Conservation (phyloP, 2,888 invertebrate species). For the Parnassius orleans region DNA sequence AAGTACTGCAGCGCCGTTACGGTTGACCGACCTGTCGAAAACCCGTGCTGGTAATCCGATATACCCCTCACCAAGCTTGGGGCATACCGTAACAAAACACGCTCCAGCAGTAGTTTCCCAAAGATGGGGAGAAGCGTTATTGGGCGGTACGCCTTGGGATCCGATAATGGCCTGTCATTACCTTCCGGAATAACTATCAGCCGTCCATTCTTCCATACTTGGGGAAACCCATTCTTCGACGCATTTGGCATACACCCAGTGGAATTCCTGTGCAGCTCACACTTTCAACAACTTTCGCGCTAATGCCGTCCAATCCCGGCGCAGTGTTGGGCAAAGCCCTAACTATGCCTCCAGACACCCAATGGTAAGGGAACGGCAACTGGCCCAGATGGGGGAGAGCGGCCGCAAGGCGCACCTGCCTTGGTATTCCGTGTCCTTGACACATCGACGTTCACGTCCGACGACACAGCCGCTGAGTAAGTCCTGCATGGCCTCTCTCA, state of each 20-base stretch:
- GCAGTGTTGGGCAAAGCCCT: conserved; percentile 8
- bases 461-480: too few relatives aligned
- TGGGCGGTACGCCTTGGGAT: neutral
- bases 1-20: neutral
- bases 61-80: neutral
- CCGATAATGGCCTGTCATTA: neutral
- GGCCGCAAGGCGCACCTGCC: too few relatives aligned
- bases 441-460: too few relatives aligned
- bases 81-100: neutral
- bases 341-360: neutral
- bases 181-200: conserved; percentile 29
- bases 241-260: conserved; percentile 1
- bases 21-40: too few relatives aligned
- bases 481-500: too few relatives aligned
- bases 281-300: conserved; percentile 31
- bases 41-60: neutral
- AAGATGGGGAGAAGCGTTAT: neutral
- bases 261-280: conserved; percentile 31
- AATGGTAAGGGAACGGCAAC: too few relatives aligned
- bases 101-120: neutral
- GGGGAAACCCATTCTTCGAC: conserved; percentile 13
- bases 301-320: conserved; percentile 33
- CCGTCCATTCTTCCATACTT: conserved; percentile 24
- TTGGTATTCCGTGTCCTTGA: too few relatives aligned
- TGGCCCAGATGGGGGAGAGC: too few relatives aligned